phyloP scores from a whole-genome alignment of 2,797 vertebrate genomes.

The Trachurus trachurus region DNA sequence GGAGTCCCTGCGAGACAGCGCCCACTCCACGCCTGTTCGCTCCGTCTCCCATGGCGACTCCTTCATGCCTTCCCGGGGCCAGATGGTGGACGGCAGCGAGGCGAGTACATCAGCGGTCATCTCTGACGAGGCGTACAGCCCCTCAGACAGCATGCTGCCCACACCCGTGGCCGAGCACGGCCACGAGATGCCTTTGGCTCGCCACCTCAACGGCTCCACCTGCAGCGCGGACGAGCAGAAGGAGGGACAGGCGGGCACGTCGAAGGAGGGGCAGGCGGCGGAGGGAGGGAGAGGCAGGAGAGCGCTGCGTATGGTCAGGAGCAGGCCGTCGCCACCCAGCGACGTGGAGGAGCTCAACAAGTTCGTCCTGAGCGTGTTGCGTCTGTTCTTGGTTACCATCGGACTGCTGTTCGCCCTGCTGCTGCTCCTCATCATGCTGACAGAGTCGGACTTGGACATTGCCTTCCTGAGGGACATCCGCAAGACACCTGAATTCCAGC shows the following conservation, averaged over 20 bases:
- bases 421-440: slow-evolving; percentile 96
- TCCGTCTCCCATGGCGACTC: slow-evolving; percentile 90
- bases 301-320: slow-evolving; percentile 87
- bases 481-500: slow-evolving; percentile 97
- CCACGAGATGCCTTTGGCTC: slow-evolving; percentile 87
- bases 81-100: slow-evolving; percentile 86
- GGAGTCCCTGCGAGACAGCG: slow-evolving; percentile 95
- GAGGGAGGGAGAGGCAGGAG: slow-evolving; percentile 81
- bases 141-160: slow-evolving; percentile 93
- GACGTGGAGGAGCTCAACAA: slow-evolving; percentile 94
- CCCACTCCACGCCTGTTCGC: slow-evolving; percentile 94
- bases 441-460: slow-evolving; percentile 97
- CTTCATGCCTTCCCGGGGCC: slow-evolving; percentile 84
- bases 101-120: slow-evolving; percentile 88
- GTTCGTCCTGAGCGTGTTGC: slow-evolving; percentile 94
- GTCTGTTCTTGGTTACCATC: slow-evolving; percentile 95
- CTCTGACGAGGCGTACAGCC: slow-evolving; percentile 94
- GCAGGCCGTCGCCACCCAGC: slow-evolving; percentile 87
- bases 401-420: slow-evolving; percentile 95
- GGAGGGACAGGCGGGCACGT: slow-evolving; percentile 82
- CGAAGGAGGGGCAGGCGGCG: slow-evolving; percentile 54
- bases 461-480: slow-evolving; percentile 98
- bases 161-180: slow-evolving; percentile 93
- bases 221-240: slow-evolving; percentile 91
- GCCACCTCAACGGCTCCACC: slow-evolving; percentile 91